Evolutionary conservation across 1,140 invertebrate genomes (phyloP), one percentile per base, ranked within the genome.

Genomic region (Drosophila sp.): DNA sequence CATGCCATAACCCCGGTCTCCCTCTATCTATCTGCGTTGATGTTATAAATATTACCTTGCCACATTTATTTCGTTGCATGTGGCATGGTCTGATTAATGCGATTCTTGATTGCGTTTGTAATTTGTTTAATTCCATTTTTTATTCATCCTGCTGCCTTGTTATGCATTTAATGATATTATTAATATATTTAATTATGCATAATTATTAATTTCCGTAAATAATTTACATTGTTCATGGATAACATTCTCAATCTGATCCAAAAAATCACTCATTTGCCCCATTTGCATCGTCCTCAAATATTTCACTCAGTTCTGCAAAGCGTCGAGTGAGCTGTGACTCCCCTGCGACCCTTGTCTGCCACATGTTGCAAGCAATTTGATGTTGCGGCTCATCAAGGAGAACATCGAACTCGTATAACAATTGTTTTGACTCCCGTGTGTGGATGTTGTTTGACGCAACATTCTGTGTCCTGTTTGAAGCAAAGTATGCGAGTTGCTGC

Each of bases 131-230:
- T 72, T 78, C 34, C 38, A 32, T 69, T 59, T 65, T 73, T 58
- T 57, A 11, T 29, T 36, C 1, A 4, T 34, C 14, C 27, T 21
- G 32, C 25, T 48, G 18, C 41, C 13, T 34, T 14, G 11, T 38
- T n/a, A 2, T 51, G 57, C 46, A 45, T 73, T 79, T 77, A 80
- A 77, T 67, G 8, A 34, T 13, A 59, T 69, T 77, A 79, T 84
- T 84, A 73, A 76, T 66, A 67, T 64, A 86, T 72, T 64, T 74
- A 77, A 84, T 84, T 80, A 80, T 53, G 65, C 38, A 74, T 56
- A 70, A 83, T 84, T 83, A 65, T 75, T 61, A 78, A 71, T 82
- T 82, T 69, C 13, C 38, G 11, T 11, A 32, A 59, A 58, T 57
- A 36, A 43, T 50, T 45, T 21, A 61, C 34, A 51, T 40, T 25